Percentiles rank a stretch among this genome's conserved stretches.
Evolutionary conservation across 23 tunicate species (phyloP).

Genomic region (Diplosoma virens): DNA sequence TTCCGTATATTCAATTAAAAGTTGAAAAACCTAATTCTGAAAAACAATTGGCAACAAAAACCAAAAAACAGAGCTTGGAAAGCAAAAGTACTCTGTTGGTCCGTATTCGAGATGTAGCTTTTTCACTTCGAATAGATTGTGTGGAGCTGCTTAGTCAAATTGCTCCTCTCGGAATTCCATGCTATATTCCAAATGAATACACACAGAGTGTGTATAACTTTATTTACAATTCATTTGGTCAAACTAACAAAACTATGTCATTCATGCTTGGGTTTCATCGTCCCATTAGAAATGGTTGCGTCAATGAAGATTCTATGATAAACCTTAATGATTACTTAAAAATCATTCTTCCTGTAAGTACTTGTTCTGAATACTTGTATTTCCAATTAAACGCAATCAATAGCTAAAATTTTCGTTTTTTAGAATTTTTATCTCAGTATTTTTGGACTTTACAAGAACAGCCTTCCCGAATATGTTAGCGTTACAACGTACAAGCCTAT

Average conservation of each 20-base stretch:
- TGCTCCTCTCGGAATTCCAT: background rate
- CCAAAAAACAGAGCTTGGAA: background rate
- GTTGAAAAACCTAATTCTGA: background rate
- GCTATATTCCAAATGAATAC: conserved; percentile 14
- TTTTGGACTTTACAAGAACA: conserved; percentile 1
- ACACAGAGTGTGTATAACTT: conserved; percentile 2
- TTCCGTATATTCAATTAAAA: conserved; percentile 13
- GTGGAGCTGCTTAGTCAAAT: background rate
- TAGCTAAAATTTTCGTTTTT: background rate
- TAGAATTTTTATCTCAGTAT: conserved; percentile 8
- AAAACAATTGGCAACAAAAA: background rate
- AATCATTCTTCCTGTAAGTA: conserved; percentile 34
- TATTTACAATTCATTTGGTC: conserved; percentile 7
- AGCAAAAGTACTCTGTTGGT: background rate
- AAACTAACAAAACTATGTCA: background rate
- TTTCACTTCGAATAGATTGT: background rate
- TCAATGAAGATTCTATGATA: conserved; percentile 22
- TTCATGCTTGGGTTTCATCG: background rate
- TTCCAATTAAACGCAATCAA: background rate
- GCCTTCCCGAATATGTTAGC: conserved; percentile 25
- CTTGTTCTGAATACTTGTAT: background rate
- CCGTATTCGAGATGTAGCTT: conserved; percentile 18
- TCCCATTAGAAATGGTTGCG: background rate
- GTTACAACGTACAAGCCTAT: conserved; percentile 43
- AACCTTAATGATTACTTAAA: conserved; percentile 19